phyloP scores from a whole-genome alignment of 1,140 invertebrate species.

The Polyergus mexicanus region DNA sequence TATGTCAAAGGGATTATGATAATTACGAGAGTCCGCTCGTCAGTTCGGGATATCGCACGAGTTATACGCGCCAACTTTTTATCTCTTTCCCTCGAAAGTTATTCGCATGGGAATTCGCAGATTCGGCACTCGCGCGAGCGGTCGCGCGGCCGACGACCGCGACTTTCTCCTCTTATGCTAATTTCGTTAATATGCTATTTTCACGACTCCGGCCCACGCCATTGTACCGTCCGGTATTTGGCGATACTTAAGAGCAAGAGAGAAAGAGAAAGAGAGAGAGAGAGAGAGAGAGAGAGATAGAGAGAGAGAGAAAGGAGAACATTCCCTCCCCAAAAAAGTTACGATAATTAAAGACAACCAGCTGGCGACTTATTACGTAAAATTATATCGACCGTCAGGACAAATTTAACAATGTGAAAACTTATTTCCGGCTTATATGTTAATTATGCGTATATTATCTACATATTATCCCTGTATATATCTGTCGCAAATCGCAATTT shows the following conservation, averaged over 20 bases:
- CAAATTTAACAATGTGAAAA: not conserved
- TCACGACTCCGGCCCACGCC: conserved; percentile 73
- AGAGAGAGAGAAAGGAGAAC: conserved; percentile 5
- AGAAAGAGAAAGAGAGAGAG: not conserved
- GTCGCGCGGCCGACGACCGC: conserved; percentile 80
- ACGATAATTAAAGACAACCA: conserved; percentile 58
- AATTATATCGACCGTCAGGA: conserved; percentile 28
- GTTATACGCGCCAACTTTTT: conserved; percentile 45
- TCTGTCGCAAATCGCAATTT: not conserved
- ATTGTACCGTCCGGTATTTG: conserved; percentile 51
- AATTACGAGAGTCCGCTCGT: conserved; percentile 13
- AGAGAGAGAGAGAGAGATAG: not conserved
- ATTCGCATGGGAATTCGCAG: conserved; percentile 66
- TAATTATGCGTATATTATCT: not conserved
- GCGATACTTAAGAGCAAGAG: conserved; percentile 1
- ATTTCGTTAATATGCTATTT: conserved; percentile 84
- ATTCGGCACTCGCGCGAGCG: conserved; percentile 76
- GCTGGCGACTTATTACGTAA: conserved; percentile 59
- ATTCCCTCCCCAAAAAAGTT: conserved; percentile 23
- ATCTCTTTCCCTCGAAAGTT: conserved; percentile 37
- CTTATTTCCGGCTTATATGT: not conserved
- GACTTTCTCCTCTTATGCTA: conserved; percentile 85
- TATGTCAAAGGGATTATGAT: not conserved
- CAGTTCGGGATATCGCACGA: conserved; percentile 24
- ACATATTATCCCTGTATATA: not conserved